These are phyloP conservation scores for Babylonia areolata DNA, from an alignment of 1,140 invertebrate species.

Conservation along the genomic window DNA sequence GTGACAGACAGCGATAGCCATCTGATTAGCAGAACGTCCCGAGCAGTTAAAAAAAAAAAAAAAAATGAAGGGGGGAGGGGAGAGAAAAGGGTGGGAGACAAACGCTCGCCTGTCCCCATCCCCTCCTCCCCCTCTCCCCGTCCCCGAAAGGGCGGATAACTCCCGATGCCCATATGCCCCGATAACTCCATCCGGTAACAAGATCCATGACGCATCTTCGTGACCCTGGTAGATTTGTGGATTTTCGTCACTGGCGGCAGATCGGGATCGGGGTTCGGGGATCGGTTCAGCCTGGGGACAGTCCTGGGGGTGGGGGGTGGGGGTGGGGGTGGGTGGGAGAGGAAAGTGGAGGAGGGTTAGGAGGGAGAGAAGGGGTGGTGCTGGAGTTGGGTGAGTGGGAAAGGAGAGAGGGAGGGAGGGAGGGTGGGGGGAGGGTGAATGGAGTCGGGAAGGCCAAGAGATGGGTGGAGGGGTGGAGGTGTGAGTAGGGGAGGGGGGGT, in stretches of 20 bases:
- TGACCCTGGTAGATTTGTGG: constrained; percentile 27
- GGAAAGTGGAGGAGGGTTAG: no score
- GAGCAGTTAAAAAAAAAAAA: constrained; percentile 14
- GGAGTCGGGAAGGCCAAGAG: not conserved
- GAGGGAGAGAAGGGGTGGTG: not conserved
- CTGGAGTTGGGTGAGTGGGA: not conserved
- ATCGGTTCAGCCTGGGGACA: not conserved
- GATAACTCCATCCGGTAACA: constrained; percentile 20
- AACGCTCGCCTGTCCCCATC: no score
- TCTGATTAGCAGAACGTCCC: constrained; percentile 26
- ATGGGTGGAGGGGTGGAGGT: not conserved
- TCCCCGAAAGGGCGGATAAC: constrained; percentile 25
- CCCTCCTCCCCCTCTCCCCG: no score
- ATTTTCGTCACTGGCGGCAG: constrained; percentile 26
- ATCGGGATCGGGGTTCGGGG: not conserved
- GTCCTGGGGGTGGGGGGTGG: not conserved
- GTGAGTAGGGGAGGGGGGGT: not conserved
- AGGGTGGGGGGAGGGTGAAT: not conserved
- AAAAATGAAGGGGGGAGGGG: not conserved
- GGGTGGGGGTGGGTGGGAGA: not conserved
- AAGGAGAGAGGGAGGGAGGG: not conserved
- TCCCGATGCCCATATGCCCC: constrained; percentile 11
- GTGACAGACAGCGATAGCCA: constrained; percentile 30
- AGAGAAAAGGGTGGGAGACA: no score
- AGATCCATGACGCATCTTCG: constrained; percentile 28